Evolutionary conservation across 2,113 vertebrate species (phyloP).

Genomic region (Circaetus cinerascens): DNA sequence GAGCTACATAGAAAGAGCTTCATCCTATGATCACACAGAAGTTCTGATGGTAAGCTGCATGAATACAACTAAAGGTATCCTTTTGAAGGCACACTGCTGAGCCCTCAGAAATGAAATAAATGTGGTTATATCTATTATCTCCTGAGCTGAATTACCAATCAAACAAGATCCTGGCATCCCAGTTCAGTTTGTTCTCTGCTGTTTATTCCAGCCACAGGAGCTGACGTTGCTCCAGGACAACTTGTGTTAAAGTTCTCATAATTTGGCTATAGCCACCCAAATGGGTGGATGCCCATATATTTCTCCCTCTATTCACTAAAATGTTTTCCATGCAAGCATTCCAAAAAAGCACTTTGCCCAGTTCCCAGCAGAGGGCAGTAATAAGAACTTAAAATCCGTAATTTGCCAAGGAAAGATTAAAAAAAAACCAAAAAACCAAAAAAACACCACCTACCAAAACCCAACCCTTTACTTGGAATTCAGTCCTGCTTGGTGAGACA

Average conservation of each 20-base stretch:
- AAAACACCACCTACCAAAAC: accelerated
- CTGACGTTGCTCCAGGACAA: not conserved
- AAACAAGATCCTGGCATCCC: not conserved
- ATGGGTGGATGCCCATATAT: not conserved
- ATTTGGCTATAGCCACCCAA: not conserved
- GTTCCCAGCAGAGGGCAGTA: not conserved
- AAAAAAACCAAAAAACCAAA: accelerated
- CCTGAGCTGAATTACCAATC: not conserved
- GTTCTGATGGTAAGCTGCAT: not conserved
- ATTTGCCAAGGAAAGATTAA: not conserved
- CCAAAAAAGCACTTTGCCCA: not conserved
- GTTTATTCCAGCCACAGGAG: not conserved
- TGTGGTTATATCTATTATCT: not conserved
- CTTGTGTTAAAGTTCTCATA: not conserved
- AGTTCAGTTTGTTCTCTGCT: not conserved
- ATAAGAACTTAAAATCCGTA: not conserved
- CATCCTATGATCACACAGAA: not conserved
- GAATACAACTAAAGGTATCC: not conserved
- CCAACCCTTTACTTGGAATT: not conserved
- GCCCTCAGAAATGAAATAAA: not conserved
- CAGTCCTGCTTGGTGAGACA: not conserved
- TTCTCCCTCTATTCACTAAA: not conserved
- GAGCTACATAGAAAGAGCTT: not conserved
- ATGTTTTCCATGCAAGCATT: not conserved
- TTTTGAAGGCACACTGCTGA: not conserved